Percentiles rank a stretch among this genome's conserved stretches.
Conservation (phyloP, 2,113 vertebrate genomes). For the Apaloderma vittatum region DNA sequence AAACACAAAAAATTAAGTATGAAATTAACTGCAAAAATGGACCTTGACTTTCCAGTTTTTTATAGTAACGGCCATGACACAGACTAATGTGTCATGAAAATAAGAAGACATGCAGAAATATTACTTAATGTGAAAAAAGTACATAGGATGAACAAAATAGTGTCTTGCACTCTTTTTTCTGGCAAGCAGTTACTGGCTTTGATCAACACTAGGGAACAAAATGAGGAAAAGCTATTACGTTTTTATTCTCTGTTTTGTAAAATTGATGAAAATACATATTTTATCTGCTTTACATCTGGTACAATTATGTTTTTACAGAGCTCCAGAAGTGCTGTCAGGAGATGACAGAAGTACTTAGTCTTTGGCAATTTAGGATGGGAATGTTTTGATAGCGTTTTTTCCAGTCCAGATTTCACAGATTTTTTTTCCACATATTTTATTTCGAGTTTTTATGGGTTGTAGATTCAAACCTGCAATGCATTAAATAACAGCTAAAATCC, state of each 20-base stretch:
- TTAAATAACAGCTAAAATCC: background rate
- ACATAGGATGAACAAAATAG: background rate
- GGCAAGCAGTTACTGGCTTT: conserved; percentile 13
- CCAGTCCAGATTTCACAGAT: background rate
- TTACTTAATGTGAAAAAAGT: background rate
- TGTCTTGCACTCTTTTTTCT: background rate
- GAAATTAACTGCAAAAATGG: background rate
- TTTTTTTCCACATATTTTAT: background rate
- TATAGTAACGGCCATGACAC: background rate
- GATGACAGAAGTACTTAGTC: background rate
- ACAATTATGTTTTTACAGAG: conserved; percentile 13
- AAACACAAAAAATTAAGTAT: background rate
- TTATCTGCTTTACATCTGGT: conserved; percentile 34
- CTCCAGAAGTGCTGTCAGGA: background rate
- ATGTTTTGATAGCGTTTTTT: background rate
- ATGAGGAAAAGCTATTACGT: background rate
- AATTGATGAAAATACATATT: conserved; percentile 28
- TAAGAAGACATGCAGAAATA: background rate
- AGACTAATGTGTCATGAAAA: background rate
- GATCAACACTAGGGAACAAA: background rate
- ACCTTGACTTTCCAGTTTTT: background rate
- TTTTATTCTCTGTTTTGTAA: conserved; percentile 19
- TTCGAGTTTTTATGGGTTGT: background rate
- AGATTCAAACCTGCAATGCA: background rate
- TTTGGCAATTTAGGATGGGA: background rate